Evolutionary conservation across 2,797 vertebrate species (phyloP), one percentile per base, ranked within the genome.

Genomic region (Gobio occitaniae): DNA sequence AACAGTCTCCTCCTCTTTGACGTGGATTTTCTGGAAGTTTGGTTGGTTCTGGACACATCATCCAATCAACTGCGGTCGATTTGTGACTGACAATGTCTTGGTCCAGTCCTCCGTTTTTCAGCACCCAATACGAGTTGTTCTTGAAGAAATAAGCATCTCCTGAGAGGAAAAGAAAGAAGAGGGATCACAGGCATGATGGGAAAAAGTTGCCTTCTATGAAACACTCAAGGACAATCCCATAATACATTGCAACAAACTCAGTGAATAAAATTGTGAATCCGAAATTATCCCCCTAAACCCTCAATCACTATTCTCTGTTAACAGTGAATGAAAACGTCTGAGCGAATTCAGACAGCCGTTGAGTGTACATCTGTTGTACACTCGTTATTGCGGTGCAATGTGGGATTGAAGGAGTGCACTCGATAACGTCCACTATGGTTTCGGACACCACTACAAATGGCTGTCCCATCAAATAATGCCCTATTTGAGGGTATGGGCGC

Each of bases 81-180:
- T 90, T 94, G 0, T 94, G 94, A 9, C 90, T 90, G 63, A 92
- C 91, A 0, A 76, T 47, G 0, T 95, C 96, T 1, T 95, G 92
- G 86, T 94, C 92, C 89, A 97, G 69, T 21, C 88, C 92, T 66
- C 96, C 96, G 3, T 81, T 96, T 78, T 90, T 90, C 70, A 97
- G 91, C 21, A 95, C 92, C 97, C 97, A 97, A 90, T 96, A 98
- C 2, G 91, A 86, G 71, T 92, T 89, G 41, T 94, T 95, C 90
- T 97, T 97, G 90, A 97, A 97, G 94, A 98, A 97, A 90, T 97
- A 96, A 21, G 95, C 90, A 52, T 96, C 93, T 82, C 96, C 96
- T 96, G 86, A 87, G 85, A 80, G 63, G 52, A 66, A 29, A 70
- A 54, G 7, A 56, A 65, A 16, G 13, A 32, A 65, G 2, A 65